Percentiles rank a stretch among this genome's conserved stretches.
Conservation (phyloP, 2,797 vertebrate genomes). For the Tarsius wallacei region DNA sequence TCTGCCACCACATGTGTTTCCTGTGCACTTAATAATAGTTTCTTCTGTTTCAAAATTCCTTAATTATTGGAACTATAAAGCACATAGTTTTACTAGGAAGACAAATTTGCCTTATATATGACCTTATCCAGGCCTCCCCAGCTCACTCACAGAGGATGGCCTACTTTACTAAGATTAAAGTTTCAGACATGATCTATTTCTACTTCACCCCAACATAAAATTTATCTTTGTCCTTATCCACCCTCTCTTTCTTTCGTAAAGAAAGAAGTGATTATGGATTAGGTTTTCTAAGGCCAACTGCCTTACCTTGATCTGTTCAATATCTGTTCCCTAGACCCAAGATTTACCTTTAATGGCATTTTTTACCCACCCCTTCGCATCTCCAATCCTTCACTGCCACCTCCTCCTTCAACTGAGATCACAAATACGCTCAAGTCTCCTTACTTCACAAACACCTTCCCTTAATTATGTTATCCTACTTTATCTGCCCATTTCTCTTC, state of each 20-base stretch:
- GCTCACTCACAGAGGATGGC: constrained; percentile 69
- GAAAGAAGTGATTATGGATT: not conserved
- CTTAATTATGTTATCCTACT: not conserved
- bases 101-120: constrained; percentile 37
- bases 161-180: constrained; percentile 72
- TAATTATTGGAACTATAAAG: constrained; percentile 71
- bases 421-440: not conserved
- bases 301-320: not conserved
- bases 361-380: not conserved
- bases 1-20: not conserved
- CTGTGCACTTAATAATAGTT: constrained; percentile 16
- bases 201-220: constrained; percentile 45
- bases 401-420: not conserved
- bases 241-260: not conserved
- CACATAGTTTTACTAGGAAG: constrained; percentile 16
- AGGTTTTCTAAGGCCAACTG: not conserved
- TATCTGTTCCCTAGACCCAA: not conserved
- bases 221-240: constrained; percentile 59
- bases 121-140: constrained; percentile 48
- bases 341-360: not conserved
- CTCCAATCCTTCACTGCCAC: not conserved
- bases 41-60: constrained; percentile 63
- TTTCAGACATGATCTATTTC: constrained; percentile 70
- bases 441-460: not conserved
- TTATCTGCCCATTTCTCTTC: not conserved